Base-by-base conservation (phyloP, 53 echinoderm and acorn worm genomes). In the Apostichopus leukothele region DNA sequence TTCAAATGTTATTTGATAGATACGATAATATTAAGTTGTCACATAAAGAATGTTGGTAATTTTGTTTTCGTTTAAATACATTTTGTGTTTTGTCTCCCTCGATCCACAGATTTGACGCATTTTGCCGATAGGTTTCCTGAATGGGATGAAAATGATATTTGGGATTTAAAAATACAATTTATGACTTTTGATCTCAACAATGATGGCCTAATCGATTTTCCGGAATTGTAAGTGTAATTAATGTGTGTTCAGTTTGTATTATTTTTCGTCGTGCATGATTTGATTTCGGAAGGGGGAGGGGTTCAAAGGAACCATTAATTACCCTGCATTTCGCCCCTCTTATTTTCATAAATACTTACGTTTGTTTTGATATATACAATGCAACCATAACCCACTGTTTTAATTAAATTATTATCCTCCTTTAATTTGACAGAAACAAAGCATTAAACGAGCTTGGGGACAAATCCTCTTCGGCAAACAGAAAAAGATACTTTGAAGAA, bases 181-280 rank as follows among this genome's bases (percentile, higher is more conserved):
- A 88, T 79, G 89, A 57, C 90, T 14, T 96, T 95, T 83, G 96
- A 96, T 75, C 76, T 89, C 8, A 96, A 96, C 53, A 86, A 92
- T 53, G 96, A 96, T 51, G 95, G 96, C 52, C 84, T 96, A 21
- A 96, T 96, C n/a, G 96, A 96, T 89, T 96, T 91, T 67, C 95
- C 86, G 1, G 96, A 96, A 90, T 75, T 96, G 96, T 96, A 92
- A 89, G 96, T 93, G 39, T 39, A 2, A 39, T 39, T 39, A 39
- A 3, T 3, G 39, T 39, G 39, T 39, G 39, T 39, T 39, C 39
- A 39, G 39, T 39, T 39, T 39, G 39, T 39, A 39, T 39, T 39
- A 39, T 39, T 0, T 39, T 39, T 39, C 39, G 39, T 39, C 39
- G 39, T 39, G n/a, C n/a, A n/a, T n/a, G 39, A 39, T 39, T 39